Base-by-base conservation (phyloP, 2,797 vertebrate species). In the Oryzias sinensis region DNA sequence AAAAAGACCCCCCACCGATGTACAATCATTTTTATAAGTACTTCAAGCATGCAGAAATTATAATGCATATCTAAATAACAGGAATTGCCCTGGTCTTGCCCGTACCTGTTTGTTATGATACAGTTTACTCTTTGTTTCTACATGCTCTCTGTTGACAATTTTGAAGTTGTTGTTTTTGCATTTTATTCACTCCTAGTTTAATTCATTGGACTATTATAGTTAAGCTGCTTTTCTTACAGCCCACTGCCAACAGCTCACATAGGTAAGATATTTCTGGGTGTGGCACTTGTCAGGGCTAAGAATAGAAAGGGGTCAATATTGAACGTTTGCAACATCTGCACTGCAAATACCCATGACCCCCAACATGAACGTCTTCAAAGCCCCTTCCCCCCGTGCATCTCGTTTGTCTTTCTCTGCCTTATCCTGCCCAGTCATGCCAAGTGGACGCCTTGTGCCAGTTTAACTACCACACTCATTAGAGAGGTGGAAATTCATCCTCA, bases 401-500 rank as follows among this genome's bases (percentile, higher is more conserved):
- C 52, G 6, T 46, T 53, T 60, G 60, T 50, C 56, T 53, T 62
- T 43, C 57, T 47, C 62, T 76, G 18, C 61, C 43, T 33, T 42
- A 61, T 42, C 68, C 50, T 91, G 91, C 87, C 86, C 82, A 65
- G 87, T 92, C 89, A 86, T 87, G 90, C 86, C 79, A 84, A 46
- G 53, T 25, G 75, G 51, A 65, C 27, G 82, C 56, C 48, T 29
- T 70, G 65, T 79, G 63, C 79, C 80, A 83, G 65, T 71, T 67
- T 69, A 74, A 81, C 80, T 72, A 80, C 70, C 69, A 67, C 56
- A 72, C 62, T 80, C 51, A 73, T 78, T 76, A 70, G 74, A 81
- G 72, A 70, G 68, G 66, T 82, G 86, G 84, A 88, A 87, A 85
- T 87, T 82, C 44, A 40, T 77, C 71, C 72, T 70, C 58, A 69